Conservation (phyloP, 2,888 invertebrate genomes). For the Stenodera caucasica region DNA sequence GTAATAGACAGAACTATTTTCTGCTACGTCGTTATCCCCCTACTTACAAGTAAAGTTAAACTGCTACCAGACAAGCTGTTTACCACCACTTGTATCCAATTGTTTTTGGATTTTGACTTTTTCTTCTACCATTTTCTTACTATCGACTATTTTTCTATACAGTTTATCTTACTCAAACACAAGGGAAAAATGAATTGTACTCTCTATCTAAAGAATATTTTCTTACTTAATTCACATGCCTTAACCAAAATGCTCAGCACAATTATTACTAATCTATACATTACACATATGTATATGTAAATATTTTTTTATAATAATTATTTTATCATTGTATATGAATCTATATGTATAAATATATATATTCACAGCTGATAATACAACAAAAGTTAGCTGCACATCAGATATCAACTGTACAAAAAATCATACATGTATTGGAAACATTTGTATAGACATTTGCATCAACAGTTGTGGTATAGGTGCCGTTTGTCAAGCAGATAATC, state of each 20-base stretch:
- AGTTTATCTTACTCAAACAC: not conserved
- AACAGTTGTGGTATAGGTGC: conserved; percentile 57
- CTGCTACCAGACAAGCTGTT: conserved; percentile 34
- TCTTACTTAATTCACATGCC: conserved; percentile 22
- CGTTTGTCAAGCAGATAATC: conserved; percentile 57
- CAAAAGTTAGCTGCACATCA: conserved; percentile 56
- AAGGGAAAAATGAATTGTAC: not conserved
- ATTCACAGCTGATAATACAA: conserved; percentile 56
- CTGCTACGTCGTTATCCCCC: conserved; percentile 41
- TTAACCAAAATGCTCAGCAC: conserved; percentile 32
- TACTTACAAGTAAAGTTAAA: conserved; percentile 34
- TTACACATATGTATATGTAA: no score
- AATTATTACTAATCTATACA: not conserved
- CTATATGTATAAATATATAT: conserved; percentile 48
- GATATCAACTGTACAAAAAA: conserved; percentile 59
- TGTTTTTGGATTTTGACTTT: conserved; percentile 8
- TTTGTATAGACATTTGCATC: conserved; percentile 60
- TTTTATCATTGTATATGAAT: conserved; percentile 47
- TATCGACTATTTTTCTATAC: not conserved
- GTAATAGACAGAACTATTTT: conserved; percentile 41
- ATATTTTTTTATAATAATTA: conserved; percentile 38
- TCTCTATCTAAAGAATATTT: conserved; percentile 23
- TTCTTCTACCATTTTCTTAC: not conserved
- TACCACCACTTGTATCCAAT: conserved; percentile 28
- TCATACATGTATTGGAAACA: conserved; percentile 59